Percentiles rank a stretch among this genome's conserved stretches.
These are phyloP conservation scores for Meiosimyza platycephala DNA, from an alignment of 2,888 invertebrate species.

Conservation along the genomic window DNA sequence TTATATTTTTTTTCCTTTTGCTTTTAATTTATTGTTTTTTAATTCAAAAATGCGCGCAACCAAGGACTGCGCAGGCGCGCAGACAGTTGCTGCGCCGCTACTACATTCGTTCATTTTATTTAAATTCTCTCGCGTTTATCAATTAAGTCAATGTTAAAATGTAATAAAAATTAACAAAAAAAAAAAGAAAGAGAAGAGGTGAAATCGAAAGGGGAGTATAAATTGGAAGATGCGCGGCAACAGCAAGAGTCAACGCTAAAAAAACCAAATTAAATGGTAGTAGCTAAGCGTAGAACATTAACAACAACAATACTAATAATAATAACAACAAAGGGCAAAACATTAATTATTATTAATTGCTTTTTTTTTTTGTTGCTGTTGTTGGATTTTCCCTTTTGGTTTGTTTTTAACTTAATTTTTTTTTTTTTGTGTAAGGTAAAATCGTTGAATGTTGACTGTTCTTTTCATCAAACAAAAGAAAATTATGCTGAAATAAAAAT, in stretches of 20 bases:
- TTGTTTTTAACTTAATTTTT: slow-evolving; percentile 23
- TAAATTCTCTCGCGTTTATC: slow-evolving; percentile 43
- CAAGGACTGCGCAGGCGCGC: slow-evolving; percentile 20
- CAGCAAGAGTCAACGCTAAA: slow-evolving; percentile 50
- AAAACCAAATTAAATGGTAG: slow-evolving; percentile 50
- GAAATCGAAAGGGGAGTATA: slow-evolving; percentile 8
- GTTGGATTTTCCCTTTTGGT: background rate
- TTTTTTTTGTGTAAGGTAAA: slow-evolving; percentile 22
- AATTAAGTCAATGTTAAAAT: slow-evolving; percentile 59
- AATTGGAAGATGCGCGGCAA: background rate
- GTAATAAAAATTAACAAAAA: slow-evolving; percentile 44
- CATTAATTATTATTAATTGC: slow-evolving; percentile 60
- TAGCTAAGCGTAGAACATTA: slow-evolving; percentile 38
- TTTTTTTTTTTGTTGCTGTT: slow-evolving; percentile 50
- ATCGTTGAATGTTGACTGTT: background rate
- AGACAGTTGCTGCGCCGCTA: background rate
- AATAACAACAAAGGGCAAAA: slow-evolving; percentile 55
- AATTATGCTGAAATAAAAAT: too few relatives aligned
- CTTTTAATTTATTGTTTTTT: background rate
- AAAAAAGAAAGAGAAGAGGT: slow-evolving; percentile 6
- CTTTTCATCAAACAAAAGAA: too few relatives aligned
- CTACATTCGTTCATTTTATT: slow-evolving; percentile 14
- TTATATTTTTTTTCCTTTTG: background rate
- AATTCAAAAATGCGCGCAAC: slow-evolving; percentile 2
- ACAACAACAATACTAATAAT: slow-evolving; percentile 40